A percentile compares a stretch with the other conserved stretches of the same genome.
Conservation (phyloP, 2,797 vertebrate species). For the Myiotriccus ornatus region DNA sequence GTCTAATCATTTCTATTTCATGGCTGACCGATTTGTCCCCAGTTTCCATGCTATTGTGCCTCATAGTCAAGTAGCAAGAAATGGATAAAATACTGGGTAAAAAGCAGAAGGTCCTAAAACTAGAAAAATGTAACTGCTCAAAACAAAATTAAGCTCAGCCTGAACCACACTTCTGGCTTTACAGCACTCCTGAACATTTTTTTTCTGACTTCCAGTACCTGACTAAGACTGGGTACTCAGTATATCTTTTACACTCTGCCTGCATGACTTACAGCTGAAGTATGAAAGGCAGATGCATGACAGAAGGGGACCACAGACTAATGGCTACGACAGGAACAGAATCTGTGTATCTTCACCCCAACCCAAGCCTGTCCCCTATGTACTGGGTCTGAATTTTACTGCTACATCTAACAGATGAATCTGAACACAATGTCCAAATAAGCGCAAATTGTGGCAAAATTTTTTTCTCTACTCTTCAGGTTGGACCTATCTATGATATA, state of each 20-base stretch:
- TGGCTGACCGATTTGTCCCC: slow-evolving; percentile 42
- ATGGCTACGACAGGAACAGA: background rate
- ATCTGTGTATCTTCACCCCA: background rate
- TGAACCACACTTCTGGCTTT: background rate
- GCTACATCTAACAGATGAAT: background rate
- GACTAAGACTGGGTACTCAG: background rate
- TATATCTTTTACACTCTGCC: background rate
- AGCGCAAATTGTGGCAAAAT: background rate
- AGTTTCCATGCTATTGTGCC: slow-evolving; percentile 45
- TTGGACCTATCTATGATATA: background rate
- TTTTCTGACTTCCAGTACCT: background rate
- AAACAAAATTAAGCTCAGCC: background rate
- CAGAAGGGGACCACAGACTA: background rate
- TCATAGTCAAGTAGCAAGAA: slow-evolving; percentile 44
- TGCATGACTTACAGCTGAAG: background rate
- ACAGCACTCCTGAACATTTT: background rate
- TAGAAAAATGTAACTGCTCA: background rate
- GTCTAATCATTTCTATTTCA: slow-evolving; percentile 64
- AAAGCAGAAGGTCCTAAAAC: background rate
- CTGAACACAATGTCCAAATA: background rate
- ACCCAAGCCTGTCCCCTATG: background rate
- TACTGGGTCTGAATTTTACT: background rate
- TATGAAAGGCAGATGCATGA: background rate
- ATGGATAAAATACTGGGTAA: background rate
- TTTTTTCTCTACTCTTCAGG: background rate